A percentile compares a stretch with the other conserved stretches of the same genome.
phyloP scores from a whole-genome alignment of 37 sponge, comb jelly and placozoan genomes.

The Oopsacas minuta region DNA sequence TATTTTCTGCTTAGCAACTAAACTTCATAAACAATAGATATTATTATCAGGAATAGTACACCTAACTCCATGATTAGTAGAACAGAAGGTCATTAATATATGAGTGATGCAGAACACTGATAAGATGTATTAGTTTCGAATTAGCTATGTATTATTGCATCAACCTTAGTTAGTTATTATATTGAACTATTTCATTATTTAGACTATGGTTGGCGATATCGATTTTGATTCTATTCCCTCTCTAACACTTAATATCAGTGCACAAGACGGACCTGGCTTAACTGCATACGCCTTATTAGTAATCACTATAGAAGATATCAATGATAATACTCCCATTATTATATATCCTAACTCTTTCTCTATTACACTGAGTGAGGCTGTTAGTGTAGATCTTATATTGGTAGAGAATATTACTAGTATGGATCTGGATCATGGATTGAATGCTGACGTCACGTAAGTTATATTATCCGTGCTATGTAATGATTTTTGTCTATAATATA shows the following conservation, averaged over 20 bases:
- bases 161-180: too few relatives aligned
- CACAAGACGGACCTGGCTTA: not conserved
- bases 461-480: too few relatives aligned
- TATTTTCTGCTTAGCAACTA: too few relatives aligned
- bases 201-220: not conserved
- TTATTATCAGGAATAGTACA: too few relatives aligned
- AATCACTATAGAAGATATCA: not conserved
- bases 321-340: not conserved
- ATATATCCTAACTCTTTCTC: not conserved
- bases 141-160: too few relatives aligned
- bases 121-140: too few relatives aligned
- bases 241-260: not conserved
- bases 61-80: too few relatives aligned
- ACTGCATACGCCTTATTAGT: not conserved
- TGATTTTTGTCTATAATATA: too few relatives aligned
- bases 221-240: not conserved
- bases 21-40: too few relatives aligned
- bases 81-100: too few relatives aligned
- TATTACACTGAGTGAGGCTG: not conserved
- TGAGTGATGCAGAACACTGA: too few relatives aligned
- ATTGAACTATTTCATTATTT: too few relatives aligned
- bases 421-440: slow-evolving; percentile 9
- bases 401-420: not conserved
- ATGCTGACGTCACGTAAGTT: not conserved
- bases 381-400: not conserved